A percentile compares a stretch with the other conserved stretches of the same genome.
Conservation (phyloP, 2,113 vertebrate species). For the Malurus cyaneus region DNA sequence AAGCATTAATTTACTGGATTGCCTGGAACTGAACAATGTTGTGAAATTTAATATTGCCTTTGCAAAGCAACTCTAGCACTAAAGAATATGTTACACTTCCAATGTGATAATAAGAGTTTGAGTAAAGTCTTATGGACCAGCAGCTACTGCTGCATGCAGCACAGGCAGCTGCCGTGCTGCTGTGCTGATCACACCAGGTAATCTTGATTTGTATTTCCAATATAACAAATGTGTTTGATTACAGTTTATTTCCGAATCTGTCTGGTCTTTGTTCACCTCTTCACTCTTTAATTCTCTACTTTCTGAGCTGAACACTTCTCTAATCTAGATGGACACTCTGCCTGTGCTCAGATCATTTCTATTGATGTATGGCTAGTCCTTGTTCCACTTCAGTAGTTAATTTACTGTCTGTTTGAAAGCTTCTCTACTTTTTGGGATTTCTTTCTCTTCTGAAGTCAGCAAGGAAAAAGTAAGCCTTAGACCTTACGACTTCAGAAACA, state of each 20-base stretch:
- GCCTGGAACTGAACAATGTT: neutral
- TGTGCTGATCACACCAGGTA: neutral
- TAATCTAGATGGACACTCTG: neutral
- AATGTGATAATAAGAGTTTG: neutral
- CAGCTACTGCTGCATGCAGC: neutral
- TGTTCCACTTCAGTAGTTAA: neutral
- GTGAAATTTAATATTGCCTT: neutral
- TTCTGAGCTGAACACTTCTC: neutral
- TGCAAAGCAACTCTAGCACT: neutral
- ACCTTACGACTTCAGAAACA: neutral
- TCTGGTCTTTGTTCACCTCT: neutral
- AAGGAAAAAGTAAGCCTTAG: neutral
- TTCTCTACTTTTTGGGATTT: neutral
- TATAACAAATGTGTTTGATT: neutral
- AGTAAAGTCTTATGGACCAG: neutral
- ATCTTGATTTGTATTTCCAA: neutral
- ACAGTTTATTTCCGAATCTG: neutral
- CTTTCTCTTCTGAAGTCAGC: neutral
- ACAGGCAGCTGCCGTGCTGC: neutral
- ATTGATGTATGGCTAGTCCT: neutral
- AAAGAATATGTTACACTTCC: neutral
- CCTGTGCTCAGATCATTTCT: neutral
- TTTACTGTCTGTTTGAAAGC: neutral
- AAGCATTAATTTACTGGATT: neutral
- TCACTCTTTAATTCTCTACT: neutral